Percentiles rank a stretch among this genome's conserved stretches.
phyloP scores from a whole-genome alignment of 2,888 invertebrate species.

The Cataglyphis altisquamis region DNA sequence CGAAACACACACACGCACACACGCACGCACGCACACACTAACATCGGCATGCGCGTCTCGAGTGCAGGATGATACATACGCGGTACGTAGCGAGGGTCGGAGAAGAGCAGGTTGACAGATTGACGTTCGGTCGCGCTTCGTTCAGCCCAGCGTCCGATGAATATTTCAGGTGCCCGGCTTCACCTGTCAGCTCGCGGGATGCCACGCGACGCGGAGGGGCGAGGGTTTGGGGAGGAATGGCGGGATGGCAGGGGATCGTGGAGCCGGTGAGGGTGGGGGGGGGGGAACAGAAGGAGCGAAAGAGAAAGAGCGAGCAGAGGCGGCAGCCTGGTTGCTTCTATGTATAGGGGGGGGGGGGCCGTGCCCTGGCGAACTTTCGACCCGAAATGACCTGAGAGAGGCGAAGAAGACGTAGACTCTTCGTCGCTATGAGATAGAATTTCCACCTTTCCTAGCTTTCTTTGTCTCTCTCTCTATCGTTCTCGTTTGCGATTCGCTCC shows the following conservation, averaged over 20 bases:
- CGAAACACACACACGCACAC: not conserved
- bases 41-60: not conserved
- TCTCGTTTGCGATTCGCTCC: slow-evolving; percentile 9
- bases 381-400: slow-evolving; percentile 83
- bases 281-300: slow-evolving; percentile 22
- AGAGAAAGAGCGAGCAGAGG: slow-evolving; percentile 42
- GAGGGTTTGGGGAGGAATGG: too few relatives aligned
- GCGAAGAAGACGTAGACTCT: slow-evolving; percentile 66
- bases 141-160: slow-evolving; percentile 81
- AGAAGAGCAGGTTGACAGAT: slow-evolving; percentile 83
- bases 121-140: slow-evolving; percentile 85
- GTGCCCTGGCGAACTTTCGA: slow-evolving; percentile 86
- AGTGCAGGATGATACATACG: slow-evolving; percentile 17
- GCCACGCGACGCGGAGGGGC: slow-evolving; percentile 61
- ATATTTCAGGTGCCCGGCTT: slow-evolving; percentile 85
- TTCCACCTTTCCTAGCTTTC: slow-evolving; percentile 56
- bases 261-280: slow-evolving; percentile 49
- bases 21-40: not conserved
- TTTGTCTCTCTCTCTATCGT: slow-evolving; percentile 28
- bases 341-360: slow-evolving; percentile 69
- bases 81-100: slow-evolving; percentile 45
- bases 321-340: slow-evolving; percentile 62
- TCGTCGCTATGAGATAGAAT: slow-evolving; percentile 58
- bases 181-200: slow-evolving; percentile 83
- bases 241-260: too few relatives aligned